phyloP scores from a whole-genome alignment of 2,797 vertebrate species.

The Sebastes vulpes region DNA sequence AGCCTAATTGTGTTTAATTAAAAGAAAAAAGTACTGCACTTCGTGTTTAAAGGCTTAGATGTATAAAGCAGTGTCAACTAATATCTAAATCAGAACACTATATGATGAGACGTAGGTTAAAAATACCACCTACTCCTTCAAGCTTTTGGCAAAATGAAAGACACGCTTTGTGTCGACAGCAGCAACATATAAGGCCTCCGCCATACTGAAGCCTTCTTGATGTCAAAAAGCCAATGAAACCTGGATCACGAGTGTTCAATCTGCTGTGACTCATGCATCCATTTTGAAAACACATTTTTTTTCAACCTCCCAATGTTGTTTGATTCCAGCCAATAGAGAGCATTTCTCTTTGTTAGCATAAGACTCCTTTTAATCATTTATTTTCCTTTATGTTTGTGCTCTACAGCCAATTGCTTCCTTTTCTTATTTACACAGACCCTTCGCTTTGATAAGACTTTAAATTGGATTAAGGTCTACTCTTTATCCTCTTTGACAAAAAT shows the following conservation, averaged over 20 bases:
- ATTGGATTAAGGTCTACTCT: conserved; percentile 65
- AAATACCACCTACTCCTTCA: not conserved
- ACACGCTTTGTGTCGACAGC: not conserved
- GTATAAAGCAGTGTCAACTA: conserved; percentile 9
- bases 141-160: conserved; percentile 1
- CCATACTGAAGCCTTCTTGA: not conserved
- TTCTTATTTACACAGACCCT: conserved; percentile 37
- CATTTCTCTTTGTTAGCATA: conserved; percentile 53
- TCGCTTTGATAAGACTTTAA: conserved; percentile 67
- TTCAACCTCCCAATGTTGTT: conserved; percentile 28
- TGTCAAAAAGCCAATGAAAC: conserved; percentile 44
- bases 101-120: not conserved
- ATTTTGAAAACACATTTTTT: conserved; percentile 31
- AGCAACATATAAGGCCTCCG: not conserved
- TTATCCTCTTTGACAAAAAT: conserved; percentile 53
- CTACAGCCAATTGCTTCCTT: conserved; percentile 15
- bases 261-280: conserved; percentile 38
- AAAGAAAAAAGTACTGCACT: not conserved
- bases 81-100: conserved; percentile 1
- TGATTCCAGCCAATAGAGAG: conserved; percentile 32
- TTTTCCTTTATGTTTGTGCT: not conserved
- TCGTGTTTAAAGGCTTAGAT: not conserved
- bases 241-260: conserved; percentile 46
- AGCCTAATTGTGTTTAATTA: conserved; percentile 42
- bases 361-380: conserved; percentile 62